phyloP scores from a whole-genome alignment of 2,888 invertebrate species.

The Rutpela maculata region DNA sequence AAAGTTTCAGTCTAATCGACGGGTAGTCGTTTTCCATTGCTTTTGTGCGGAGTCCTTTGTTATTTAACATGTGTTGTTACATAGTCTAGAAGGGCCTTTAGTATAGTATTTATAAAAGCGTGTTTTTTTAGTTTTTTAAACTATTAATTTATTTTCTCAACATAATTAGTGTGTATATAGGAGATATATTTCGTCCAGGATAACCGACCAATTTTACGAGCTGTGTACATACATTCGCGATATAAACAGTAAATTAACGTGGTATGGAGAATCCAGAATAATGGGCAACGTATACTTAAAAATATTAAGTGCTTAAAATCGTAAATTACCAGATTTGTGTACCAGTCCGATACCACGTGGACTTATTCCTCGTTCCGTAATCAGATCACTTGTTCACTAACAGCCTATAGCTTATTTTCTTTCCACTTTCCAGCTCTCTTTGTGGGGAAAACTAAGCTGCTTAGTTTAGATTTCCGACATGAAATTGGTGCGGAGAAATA shows the following conservation, averaged over 20 bases:
- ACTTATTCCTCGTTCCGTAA: constrained; percentile 50
- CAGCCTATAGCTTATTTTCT: constrained; percentile 60
- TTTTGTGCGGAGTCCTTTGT: no score
- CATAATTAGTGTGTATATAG: not conserved
- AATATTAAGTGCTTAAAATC: constrained; percentile 10
- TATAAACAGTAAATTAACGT: not conserved
- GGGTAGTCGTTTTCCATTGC: no score
- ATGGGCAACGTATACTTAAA: constrained; percentile 9
- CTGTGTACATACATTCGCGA: not conserved
- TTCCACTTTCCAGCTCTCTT: constrained; percentile 51
- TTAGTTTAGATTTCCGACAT: constrained; percentile 24
- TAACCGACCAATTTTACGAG: not conserved
- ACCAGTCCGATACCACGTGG: constrained; percentile 12
- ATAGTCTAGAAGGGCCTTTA: no score
- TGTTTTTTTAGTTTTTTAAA: no score
- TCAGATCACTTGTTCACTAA: constrained; percentile 65
- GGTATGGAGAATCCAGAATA: not conserved
- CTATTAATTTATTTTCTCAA: no score
- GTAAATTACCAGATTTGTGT: constrained; percentile 14
- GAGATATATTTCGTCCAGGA: not conserved
- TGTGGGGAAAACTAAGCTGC: constrained; percentile 34
- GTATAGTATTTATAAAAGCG: no score
- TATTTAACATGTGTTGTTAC: no score
- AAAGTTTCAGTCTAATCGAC: no score
- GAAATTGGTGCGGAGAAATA: constrained; percentile 22